These are phyloP conservation scores for Deladenus siricidicola DNA, from an alignment of 2,888 invertebrate genomes.

Conservation along the genomic window DNA sequence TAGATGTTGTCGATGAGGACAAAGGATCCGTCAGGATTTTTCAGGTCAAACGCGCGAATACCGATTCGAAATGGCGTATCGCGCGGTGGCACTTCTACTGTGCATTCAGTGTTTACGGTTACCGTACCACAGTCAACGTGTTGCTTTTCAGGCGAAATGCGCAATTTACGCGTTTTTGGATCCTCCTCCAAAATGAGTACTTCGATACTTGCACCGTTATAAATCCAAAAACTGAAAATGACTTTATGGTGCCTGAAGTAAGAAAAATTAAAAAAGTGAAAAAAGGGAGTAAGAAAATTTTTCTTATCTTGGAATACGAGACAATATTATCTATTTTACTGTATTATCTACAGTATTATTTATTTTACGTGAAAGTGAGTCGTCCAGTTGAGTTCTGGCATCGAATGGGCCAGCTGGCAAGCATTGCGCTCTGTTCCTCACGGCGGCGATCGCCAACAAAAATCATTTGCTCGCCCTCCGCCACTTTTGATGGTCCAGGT, in stretches of 20 bases:
- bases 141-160: conserved; percentile 40
- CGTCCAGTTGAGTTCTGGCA: conserved; percentile 49
- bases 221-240: conserved; percentile 47
- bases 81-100: conserved; percentile 38
- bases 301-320: no score
- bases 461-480: conserved; percentile 37
- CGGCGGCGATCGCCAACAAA: conserved; percentile 36
- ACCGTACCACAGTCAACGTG: conserved; percentile 49
- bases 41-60: conserved; percentile 48
- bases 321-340: no score
- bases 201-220: conserved; percentile 50
- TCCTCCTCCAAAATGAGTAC: conserved; percentile 46
- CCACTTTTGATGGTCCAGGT: conserved; percentile 49
- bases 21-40: conserved; percentile 46
- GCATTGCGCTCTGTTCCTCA: conserved; percentile 45
- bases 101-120: conserved; percentile 28
- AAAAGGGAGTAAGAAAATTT: no score
- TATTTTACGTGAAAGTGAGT: conserved; percentile 50
- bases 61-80: conserved; percentile 42
- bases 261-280: no score
- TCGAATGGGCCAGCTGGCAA: conserved; percentile 46
- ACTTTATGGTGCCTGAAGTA: no score
- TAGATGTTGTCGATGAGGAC: conserved; percentile 51
- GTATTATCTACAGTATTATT: no score
- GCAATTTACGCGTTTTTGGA: conserved; percentile 2